Evolutionary conservation across 2,888 invertebrate species (phyloP).

Genomic region (Urechis unicinctus): DNA sequence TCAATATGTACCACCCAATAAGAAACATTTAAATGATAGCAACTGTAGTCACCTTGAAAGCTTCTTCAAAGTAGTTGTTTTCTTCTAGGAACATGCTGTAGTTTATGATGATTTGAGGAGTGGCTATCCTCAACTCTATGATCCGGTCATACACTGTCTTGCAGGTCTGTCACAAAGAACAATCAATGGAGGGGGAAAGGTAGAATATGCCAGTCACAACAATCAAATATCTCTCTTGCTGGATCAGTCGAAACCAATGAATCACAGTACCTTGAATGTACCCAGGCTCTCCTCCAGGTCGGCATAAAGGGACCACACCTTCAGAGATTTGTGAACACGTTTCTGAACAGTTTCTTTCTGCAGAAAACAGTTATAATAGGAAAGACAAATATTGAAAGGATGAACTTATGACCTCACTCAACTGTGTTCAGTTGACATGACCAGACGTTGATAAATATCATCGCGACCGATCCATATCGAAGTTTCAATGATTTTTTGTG

Average conservation of each 20-base stretch:
- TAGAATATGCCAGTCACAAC: neutral
- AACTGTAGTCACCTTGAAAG: constrained; percentile 61
- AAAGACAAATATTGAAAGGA: too few species aligned
- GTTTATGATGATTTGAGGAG: constrained; percentile 97
- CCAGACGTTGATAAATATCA: neutral
- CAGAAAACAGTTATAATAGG: too few species aligned
- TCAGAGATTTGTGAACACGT: constrained; percentile 89
- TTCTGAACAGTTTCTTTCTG: constrained; percentile 81
- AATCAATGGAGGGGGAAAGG: neutral
- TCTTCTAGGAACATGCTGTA: constrained; percentile 96
- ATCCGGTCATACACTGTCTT: constrained; percentile 98
- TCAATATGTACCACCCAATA: neutral
- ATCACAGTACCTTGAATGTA: constrained; percentile 61
- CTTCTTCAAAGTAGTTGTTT: constrained; percentile 97
- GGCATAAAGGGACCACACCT: constrained; percentile 98
- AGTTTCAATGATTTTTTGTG: neutral
- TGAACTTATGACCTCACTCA: too few species aligned
- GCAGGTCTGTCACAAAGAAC: constrained; percentile 37
- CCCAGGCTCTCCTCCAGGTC: constrained; percentile 99
- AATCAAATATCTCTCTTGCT: neutral
- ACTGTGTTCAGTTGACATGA: too few species aligned
- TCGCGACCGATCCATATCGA: neutral
- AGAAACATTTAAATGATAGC: neutral
- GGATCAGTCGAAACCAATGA: neutral
- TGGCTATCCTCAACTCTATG: constrained; percentile 93